Conservation (phyloP, 2,113 vertebrate species). For the Piprites chloris region DNA sequence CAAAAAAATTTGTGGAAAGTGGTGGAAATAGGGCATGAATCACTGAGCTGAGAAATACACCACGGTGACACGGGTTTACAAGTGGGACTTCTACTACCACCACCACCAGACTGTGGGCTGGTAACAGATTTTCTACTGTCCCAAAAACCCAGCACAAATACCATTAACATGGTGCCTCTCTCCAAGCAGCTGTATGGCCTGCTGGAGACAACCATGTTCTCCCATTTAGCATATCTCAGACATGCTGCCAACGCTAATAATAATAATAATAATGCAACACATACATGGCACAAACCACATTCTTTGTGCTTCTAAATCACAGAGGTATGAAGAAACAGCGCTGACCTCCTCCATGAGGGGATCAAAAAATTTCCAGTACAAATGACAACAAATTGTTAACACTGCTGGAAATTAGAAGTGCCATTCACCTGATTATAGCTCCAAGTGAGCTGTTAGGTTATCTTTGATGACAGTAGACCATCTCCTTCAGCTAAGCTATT, state of each 20-base stretch:
- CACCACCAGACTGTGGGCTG: not conserved
- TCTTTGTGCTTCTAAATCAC: not conserved
- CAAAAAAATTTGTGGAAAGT: not conserved
- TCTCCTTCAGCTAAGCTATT: not conserved
- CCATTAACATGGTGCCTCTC: not conserved
- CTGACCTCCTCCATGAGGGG: not conserved
- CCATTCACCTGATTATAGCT: not conserved
- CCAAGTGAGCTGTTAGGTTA: not conserved
- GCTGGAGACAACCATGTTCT: rapidly evolving
- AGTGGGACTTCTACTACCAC: not conserved
- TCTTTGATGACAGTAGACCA: not conserved
- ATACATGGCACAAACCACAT: rapidly evolving
- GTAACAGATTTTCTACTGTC: not conserved
- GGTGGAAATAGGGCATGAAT: not conserved
- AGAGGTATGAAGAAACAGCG: not conserved
- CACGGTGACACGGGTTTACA: not conserved
- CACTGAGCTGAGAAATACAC: not conserved
- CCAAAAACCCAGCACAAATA: not conserved
- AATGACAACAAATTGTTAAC: not conserved
- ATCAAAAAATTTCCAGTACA: not conserved
- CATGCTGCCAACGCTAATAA: rapidly evolving
- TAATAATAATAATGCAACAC: too few relatives aligned
- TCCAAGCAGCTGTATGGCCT: not conserved
- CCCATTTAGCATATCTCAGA: rapidly evolving
- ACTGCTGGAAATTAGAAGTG: not conserved